Base-by-base conservation (phyloP, 1,140 invertebrate species). In the Bombus haemorrhoidalis region DNA sequence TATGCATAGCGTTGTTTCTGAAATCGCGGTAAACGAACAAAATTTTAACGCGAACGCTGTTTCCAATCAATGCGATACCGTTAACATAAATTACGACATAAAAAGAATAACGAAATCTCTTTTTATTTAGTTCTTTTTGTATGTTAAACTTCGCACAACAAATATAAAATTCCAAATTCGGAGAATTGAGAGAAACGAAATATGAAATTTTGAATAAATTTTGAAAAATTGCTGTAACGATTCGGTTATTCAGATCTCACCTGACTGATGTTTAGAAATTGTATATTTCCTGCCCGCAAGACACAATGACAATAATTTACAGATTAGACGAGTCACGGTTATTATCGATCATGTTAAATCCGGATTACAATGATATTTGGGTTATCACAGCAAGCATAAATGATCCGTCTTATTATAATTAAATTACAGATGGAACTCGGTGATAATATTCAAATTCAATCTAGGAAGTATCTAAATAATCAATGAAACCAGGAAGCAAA, bases 341-440 rank as follows among this genome's bases (percentile, higher is more conserved):
- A 25, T 59, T 76, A 76, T 57, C 74, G 74, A 37, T 76, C 74
- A 9, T 57, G 74, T 76, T 57, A n/a, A 34, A 22, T 13, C 47
- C 74, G 74, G 47, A 75, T 75, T 75, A 75, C 73, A 75, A 15
- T 47, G 47, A 37, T 57, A 37, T 59, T 76, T 34, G 22, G 47
- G 47, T 59, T 47, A 37, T 28, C 74, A 3, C 25, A 37, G 34
- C 25, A 57, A 76, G 10, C 34, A n/a, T 32, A 47, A 74, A 74
- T 15, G 25, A 59, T 76, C 12, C 32, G 2, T 10, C 12, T 6
- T 10, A 25, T 59, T n/a, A 34, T 53, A 57, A 76, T 73, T 43
- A 25, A 73, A 73, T 37, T 34, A 28, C 12, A 25, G 73, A 37
- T 57, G 5, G 12, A 75, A 15, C 4, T 59, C 12, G 34, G 8